Evolutionary conservation across 2,888 invertebrate species (phyloP), one percentile per base, ranked within the genome.

Genomic region (Adineta ricciae): DNA sequence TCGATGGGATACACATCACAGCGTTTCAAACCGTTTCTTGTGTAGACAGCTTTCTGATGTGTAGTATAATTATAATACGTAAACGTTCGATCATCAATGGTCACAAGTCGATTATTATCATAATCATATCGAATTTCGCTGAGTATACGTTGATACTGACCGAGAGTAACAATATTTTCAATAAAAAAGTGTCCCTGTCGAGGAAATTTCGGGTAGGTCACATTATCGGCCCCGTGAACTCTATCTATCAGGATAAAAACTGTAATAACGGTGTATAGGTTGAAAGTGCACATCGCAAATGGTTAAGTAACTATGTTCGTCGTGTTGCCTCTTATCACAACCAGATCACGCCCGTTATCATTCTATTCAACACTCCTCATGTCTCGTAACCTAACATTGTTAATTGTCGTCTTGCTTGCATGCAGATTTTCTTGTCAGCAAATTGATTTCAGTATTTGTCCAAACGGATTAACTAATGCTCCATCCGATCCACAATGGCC

Each of bases 391-490:
- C 64, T 64, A 32, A 14, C 27, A 14, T 32, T 64, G 32, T 32
- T 32, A 64, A 64, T 9, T 64, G 2, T 64, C 3, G 27, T 11
- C 4, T 11, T 64, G 24, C 64, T 64, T 64, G 14, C 11, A 14
- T 4, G 14, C 16, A 64, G 16, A 24, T 64, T 27, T 32, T 32
- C 11, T 9, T 64, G 73, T 78, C 73, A 78, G n/a, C 4, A 24
- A 78, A 78, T 78, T 41, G 73, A 78, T 78, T 7, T 36, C 2
- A 78, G 41, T 78, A 78, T 78, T 41, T 78, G 73, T 38, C 73
- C 41, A 24, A 38, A 41, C 24, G 73, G 73, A 38, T 21, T 41
- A 24, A 78, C 41, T 9, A 38, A 27, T 0, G 7, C 21, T 14
- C 73, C 73, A 36, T 9, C 36, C 21, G 73, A 78, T 38, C 24